Evolutionary conservation across 2,888 invertebrate species (phyloP).

Genomic region (Platycnemis pennipes): DNA sequence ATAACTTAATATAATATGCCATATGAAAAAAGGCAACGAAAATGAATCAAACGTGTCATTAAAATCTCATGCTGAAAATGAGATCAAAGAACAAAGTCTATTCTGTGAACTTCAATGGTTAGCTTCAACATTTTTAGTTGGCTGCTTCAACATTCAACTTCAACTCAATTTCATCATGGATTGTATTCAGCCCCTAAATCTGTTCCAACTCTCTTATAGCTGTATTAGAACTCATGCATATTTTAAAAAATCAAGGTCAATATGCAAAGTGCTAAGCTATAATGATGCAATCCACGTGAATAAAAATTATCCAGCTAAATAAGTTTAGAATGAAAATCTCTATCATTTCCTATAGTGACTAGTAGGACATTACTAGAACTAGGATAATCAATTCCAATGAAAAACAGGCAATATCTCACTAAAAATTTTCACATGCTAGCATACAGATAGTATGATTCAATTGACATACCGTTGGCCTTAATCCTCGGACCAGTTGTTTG

Average conservation of each 20-base stretch:
- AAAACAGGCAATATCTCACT: not conserved
- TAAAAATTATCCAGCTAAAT: too few species aligned
- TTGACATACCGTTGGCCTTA: slow-evolving; percentile 79
- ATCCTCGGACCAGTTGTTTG: slow-evolving; percentile 82
- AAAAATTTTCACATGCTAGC: slow-evolving; percentile 70
- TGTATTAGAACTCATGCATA: not conserved
- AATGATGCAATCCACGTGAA: not conserved
- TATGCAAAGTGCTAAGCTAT: not conserved
- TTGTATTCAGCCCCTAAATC: too few species aligned
- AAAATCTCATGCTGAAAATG: not conserved
- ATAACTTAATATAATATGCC: too few species aligned
- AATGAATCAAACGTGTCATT: too few species aligned
- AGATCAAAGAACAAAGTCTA: too few species aligned
- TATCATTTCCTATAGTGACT: too few species aligned
- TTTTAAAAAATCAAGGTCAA: not conserved
- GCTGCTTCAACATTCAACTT: too few species aligned
- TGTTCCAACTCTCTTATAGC: not conserved
- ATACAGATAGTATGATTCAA: not conserved
- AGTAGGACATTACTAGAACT: slow-evolving; percentile 42
- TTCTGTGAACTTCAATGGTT: too few species aligned
- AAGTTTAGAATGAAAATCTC: too few species aligned
- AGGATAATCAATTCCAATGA: slow-evolving; percentile 30
- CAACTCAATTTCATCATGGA: too few species aligned
- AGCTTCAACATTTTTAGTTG: too few species aligned
- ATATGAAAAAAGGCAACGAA: too few species aligned